Evolutionary conservation across 2,797 vertebrate genomes (phyloP).

Genomic region (Helarctos malayanus): DNA sequence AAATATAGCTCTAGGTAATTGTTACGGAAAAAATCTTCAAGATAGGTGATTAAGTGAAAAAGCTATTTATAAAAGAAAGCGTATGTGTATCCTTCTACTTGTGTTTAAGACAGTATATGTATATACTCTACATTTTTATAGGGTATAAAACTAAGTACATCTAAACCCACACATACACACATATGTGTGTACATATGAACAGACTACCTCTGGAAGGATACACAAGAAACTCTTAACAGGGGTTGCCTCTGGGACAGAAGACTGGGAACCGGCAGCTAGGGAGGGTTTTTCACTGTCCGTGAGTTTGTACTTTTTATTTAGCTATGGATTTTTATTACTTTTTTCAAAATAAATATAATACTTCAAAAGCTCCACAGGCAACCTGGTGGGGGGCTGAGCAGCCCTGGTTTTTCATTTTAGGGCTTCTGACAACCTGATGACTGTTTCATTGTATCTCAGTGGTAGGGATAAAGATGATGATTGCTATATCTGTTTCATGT

Average conservation of each 20-base stretch:
- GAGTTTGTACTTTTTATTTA: not conserved
- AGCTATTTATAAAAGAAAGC: not conserved
- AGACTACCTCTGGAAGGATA: not conserved
- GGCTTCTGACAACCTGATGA: not conserved
- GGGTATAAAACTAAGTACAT: no score
- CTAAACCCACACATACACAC: not conserved
- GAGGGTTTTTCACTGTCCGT: not conserved
- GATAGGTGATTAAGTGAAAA: not conserved
- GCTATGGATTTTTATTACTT: not conserved
- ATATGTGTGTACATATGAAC: no score
- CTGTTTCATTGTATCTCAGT: not conserved
- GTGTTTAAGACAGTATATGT: not conserved
- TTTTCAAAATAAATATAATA: not conserved
- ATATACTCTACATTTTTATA: not conserved
- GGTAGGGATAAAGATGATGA: not conserved
- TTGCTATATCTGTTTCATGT: not conserved
- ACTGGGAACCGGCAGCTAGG: no score
- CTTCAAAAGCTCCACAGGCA: not conserved
- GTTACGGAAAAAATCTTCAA: not conserved
- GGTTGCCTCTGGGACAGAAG: not conserved
- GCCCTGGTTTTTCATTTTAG: not conserved
- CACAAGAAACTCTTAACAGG: no score
- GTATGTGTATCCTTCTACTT: not conserved
- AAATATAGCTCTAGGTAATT: not conserved
- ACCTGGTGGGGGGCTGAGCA: accelerated